Percentiles rank a stretch among this genome's conserved stretches.
These are phyloP conservation scores for Trialeurodes vaporariorum DNA, from an alignment of 1,140 invertebrate species.

Conservation along the genomic window DNA sequence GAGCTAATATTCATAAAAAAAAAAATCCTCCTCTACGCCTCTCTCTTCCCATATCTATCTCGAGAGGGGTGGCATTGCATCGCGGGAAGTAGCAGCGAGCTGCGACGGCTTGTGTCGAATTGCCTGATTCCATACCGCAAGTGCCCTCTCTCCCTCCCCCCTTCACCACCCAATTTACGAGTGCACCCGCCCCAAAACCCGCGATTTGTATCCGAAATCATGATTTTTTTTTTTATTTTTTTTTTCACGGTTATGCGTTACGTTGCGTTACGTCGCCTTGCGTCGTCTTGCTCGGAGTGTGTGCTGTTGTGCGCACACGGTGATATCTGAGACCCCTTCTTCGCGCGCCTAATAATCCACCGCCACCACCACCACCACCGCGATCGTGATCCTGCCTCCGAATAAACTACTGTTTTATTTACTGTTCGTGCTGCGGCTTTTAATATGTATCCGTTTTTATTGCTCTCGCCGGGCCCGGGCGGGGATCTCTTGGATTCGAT, in stretches of 20 bases:
- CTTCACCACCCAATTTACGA: neutral
- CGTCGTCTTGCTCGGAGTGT: neutral
- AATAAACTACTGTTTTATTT: neutral
- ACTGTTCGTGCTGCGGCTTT: neutral
- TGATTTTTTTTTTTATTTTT: too few species aligned
- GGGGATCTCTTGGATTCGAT: too few species aligned
- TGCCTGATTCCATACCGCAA: neutral
- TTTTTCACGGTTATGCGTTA: too few species aligned
- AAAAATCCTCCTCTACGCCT: too few species aligned
- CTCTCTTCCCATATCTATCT: too few species aligned
- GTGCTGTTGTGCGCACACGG: neutral
- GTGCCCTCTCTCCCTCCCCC: neutral
- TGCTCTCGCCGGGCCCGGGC: neutral
- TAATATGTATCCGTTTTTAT: neutral
- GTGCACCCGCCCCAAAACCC: too few species aligned
- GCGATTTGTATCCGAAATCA: too few species aligned
- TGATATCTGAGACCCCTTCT: neutral
- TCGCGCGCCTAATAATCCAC: too few species aligned
- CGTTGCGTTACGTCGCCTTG: too few species aligned
- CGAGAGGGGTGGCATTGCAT: too few species aligned
- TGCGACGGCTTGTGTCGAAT: neutral
- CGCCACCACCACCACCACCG: too few species aligned
- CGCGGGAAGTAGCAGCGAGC: neutral
- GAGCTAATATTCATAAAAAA: constrained; percentile 1
- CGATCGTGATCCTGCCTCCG: neutral